phyloP scores from a whole-genome alignment of 2,888 invertebrate species.

The Byasa hedistus region DNA sequence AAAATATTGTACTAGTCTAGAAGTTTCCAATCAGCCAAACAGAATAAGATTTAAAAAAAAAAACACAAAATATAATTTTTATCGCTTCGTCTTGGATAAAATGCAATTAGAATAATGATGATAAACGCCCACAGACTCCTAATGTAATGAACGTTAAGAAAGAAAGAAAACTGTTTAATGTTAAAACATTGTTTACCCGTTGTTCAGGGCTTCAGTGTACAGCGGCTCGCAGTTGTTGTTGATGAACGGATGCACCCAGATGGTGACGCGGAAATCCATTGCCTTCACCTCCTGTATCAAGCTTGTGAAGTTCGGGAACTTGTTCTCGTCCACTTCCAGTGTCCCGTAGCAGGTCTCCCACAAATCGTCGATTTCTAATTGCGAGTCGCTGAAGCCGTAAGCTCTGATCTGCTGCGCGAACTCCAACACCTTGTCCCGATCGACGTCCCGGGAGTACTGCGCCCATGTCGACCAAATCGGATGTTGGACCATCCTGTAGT shows the following conservation, averaged over 20 bases:
- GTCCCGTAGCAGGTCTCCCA: slow-evolving; percentile 94
- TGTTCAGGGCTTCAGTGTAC: slow-evolving; percentile 77
- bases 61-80: too few species aligned
- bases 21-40: too few species aligned
- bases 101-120: too few species aligned
- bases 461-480: slow-evolving; percentile 96
- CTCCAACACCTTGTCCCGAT: slow-evolving; percentile 79
- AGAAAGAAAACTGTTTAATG: too few species aligned
- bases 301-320: slow-evolving; percentile 84
- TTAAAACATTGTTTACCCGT: slow-evolving; percentile 62
- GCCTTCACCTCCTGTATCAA: slow-evolving; percentile 81
- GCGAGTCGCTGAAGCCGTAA: slow-evolving; percentile 84
- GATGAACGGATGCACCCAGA: slow-evolving; percentile 94
- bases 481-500: slow-evolving; percentile 83
- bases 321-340: slow-evolving; percentile 83
- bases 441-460: slow-evolving; percentile 82
- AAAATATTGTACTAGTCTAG: too few species aligned
- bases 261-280: slow-evolving; percentile 85
- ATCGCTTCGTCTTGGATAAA: too few species aligned
- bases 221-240: slow-evolving; percentile 84
- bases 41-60: too few species aligned
- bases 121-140: too few species aligned
- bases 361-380: slow-evolving; percentile 91
- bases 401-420: slow-evolving; percentile 84
- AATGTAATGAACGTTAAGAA: too few species aligned